A percentile compares a stretch with the other conserved stretches of the same genome.
phyloP scores from a whole-genome alignment of 2,888 invertebrate species.

The Drosophila stalkeri region DNA sequence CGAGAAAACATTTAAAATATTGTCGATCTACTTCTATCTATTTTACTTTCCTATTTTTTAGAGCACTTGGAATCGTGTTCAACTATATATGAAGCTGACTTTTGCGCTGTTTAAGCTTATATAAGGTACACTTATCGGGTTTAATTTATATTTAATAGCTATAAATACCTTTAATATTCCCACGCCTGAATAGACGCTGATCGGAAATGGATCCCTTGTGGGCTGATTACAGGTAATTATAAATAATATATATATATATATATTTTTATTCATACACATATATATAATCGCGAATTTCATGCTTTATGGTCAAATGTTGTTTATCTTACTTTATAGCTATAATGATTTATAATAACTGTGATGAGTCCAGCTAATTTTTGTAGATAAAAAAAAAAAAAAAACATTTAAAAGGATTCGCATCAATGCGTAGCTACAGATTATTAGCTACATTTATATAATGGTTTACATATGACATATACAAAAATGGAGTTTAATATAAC shows the following conservation, averaged over 20 bases:
- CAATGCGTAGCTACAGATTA: conserved; percentile 31
- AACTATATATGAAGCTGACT: conserved; percentile 13
- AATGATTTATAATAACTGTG: conserved; percentile 20
- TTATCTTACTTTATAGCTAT: not conserved
- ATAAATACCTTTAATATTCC: conserved; percentile 14
- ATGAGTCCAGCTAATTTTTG: conserved; percentile 4
- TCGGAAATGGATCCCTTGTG: conserved; percentile 13
- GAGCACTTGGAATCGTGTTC: conserved; percentile 2
- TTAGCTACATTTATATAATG: not conserved
- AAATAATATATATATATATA: conserved; percentile 3
- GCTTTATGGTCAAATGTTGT: conserved; percentile 6
- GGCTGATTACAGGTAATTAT: not conserved
- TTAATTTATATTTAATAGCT: conserved; percentile 53
- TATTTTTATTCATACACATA: not conserved
- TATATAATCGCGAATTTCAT: conserved; percentile 24
- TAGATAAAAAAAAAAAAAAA: conserved; percentile 16
- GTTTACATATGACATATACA: not conserved
- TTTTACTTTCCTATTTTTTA: not conserved
- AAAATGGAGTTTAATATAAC: too few species aligned
- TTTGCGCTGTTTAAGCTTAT: conserved; percentile 37
- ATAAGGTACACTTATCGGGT: conserved; percentile 17
- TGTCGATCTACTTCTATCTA: not conserved
- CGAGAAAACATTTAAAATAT: conserved; percentile 41
- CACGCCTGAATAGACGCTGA: conserved; percentile 49
- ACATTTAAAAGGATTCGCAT: conserved; percentile 17